Evolutionary conservation across 1,140 invertebrate species (phyloP).

Genomic region (Callitettix versicolor): DNA sequence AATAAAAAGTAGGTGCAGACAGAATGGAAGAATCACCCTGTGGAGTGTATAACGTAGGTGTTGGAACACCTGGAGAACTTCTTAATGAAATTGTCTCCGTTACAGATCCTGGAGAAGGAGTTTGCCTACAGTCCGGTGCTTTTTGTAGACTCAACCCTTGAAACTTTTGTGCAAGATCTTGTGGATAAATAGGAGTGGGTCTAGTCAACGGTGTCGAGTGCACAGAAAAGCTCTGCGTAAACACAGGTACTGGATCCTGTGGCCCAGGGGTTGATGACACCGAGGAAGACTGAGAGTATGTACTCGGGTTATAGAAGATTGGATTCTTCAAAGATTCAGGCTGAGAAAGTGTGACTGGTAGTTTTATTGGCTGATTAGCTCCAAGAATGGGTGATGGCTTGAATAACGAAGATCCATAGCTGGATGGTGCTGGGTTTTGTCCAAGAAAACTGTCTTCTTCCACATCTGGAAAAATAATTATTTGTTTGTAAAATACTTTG

Average conservation of each 20-base stretch:
- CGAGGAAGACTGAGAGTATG: not conserved
- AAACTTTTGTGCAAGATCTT: not conserved
- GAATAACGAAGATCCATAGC: too few species aligned
- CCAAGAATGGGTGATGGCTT: not conserved
- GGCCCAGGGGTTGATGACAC: not conserved
- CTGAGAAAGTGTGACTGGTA: not conserved
- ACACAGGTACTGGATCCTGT: not conserved
- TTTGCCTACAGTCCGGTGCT: not conserved
- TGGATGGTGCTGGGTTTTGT: not conserved
- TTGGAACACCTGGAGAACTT: not conserved
- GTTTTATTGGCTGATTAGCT: not conserved
- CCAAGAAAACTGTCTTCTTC: slow-evolving; percentile 6
- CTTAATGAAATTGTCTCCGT: too few species aligned
- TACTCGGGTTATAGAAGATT: not conserved
- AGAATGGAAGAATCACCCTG: too few species aligned
- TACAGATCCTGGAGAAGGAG: too few species aligned
- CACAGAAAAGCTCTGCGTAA: slow-evolving; percentile 6
- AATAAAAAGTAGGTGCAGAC: too few species aligned
- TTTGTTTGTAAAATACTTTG: too few species aligned
- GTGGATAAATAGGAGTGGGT: slow-evolving; percentile 1
- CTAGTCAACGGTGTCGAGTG: not conserved
- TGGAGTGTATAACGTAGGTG: not conserved
- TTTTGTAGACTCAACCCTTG: not conserved
- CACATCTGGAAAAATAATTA: slow-evolving; percentile 3
- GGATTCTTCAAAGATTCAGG: not conserved